These are phyloP conservation scores for Pantala flavescens DNA, from an alignment of 1,140 invertebrate genomes.

Conservation along the genomic window DNA sequence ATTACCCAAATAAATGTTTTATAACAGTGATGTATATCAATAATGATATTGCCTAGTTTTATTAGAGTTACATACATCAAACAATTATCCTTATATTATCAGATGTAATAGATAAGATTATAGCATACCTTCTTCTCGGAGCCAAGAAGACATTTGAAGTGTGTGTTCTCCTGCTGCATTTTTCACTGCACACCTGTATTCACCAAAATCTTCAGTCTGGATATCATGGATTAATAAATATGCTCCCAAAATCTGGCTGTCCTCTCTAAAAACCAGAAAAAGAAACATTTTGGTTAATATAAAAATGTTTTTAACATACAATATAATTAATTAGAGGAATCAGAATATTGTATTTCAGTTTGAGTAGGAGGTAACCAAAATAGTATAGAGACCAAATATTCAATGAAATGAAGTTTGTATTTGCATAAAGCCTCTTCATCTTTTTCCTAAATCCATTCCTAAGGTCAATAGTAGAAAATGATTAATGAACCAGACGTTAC, in stretches of 20 bases:
- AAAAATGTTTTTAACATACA: background rate
- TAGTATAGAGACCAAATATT: background rate
- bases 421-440: conserved; percentile 8
- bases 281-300: background rate
- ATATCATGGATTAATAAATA: conserved; percentile 52
- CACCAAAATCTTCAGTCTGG: conserved; percentile 49
- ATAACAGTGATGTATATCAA: too few relatives aligned
- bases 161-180: conserved; percentile 38
- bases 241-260: conserved; percentile 54
- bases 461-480: background rate
- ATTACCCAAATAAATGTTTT: too few relatives aligned
- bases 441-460: background rate
- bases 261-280: conserved; percentile 44
- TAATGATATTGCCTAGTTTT: too few relatives aligned
- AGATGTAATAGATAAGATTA: background rate
- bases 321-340: background rate
- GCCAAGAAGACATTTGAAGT: conserved; percentile 33
- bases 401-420: background rate
- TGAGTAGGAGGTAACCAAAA: background rate
- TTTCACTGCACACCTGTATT: conserved; percentile 49
- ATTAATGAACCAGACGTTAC: too few relatives aligned
- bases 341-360: background rate
- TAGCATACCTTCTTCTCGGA: conserved; percentile 35
- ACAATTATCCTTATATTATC: background rate
- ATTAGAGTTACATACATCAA: background rate